Conservation (phyloP, 2,888 invertebrate species). For the Dysmachus trigonus region DNA sequence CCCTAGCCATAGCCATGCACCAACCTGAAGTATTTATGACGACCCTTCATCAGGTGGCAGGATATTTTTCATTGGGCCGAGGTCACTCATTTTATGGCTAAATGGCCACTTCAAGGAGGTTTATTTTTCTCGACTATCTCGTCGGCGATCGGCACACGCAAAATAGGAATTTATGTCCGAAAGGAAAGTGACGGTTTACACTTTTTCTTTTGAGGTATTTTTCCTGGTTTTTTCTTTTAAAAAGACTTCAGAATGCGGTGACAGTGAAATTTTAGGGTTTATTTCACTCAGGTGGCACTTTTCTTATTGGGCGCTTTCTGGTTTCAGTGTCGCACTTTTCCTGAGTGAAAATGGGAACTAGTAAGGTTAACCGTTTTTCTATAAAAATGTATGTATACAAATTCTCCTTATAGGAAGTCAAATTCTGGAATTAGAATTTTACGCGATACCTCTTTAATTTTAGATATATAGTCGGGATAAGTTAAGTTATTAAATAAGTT, state of each 20-base stretch:
- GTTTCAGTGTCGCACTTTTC: background rate
- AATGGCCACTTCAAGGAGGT: background rate
- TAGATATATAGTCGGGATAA: background rate
- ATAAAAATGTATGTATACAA: background rate
- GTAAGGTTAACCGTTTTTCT: background rate
- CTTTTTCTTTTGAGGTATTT: background rate
- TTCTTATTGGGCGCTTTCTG: background rate
- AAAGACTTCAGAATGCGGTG: background rate
- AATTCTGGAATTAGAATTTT: background rate
- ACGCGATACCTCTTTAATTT: background rate
- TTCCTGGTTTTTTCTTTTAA: background rate
- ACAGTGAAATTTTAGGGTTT: background rate
- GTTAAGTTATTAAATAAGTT: background rate
- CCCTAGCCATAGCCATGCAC: background rate
- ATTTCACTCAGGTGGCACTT: background rate
- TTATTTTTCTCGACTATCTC: background rate
- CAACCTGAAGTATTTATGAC: background rate
- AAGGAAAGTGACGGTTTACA: background rate
- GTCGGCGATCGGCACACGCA: background rate
- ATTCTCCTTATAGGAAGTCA: background rate
- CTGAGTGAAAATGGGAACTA: background rate
- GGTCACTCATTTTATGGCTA: background rate
- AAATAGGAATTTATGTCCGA: background rate
- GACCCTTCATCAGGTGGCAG: background rate
- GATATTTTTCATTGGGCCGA: background rate